Percentiles rank a stretch among this genome's conserved stretches.
Evolutionary conservation across 2,888 invertebrate genomes (phyloP).

Genomic region (Heliconius charithonia): DNA sequence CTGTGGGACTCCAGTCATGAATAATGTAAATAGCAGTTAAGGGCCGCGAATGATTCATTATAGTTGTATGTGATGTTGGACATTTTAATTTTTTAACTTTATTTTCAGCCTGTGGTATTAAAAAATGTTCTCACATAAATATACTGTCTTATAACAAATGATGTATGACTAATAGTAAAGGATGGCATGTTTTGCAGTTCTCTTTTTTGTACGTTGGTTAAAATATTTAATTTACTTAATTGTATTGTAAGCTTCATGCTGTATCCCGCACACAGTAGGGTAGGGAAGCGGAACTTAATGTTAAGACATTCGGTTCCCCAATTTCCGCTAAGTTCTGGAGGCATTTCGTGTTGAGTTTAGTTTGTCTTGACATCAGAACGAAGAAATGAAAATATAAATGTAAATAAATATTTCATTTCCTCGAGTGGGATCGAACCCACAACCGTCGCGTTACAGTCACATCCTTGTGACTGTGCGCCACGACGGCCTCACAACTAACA

Average conservation of each 20-base stretch:
- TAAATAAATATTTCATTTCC: too few species aligned
- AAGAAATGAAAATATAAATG: too few species aligned
- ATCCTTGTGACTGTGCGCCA: too few species aligned
- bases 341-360: too few species aligned
- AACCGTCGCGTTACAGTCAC: too few species aligned
- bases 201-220: neutral
- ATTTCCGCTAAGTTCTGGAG: too few species aligned
- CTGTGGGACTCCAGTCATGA: constrained; percentile 35
- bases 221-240: neutral
- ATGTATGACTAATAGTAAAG: constrained; percentile 19
- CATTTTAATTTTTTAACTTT: constrained; percentile 28
- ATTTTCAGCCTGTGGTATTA: constrained; percentile 22
- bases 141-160: neutral
- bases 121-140: constrained; percentile 1
- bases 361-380: too few species aligned
- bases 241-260: neutral
- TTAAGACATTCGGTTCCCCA: too few species aligned
- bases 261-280: too few species aligned
- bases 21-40: constrained; percentile 42
- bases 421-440: too few species aligned
- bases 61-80: constrained; percentile 32
- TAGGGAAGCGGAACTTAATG: too few species aligned
- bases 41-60: constrained; percentile 40
- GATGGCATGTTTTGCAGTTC: neutral
- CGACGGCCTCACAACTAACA: too few species aligned